Evolutionary conservation across 2,888 invertebrate species (phyloP), one percentile per base, ranked within the genome.

Genomic region (Timandra comae): DNA sequence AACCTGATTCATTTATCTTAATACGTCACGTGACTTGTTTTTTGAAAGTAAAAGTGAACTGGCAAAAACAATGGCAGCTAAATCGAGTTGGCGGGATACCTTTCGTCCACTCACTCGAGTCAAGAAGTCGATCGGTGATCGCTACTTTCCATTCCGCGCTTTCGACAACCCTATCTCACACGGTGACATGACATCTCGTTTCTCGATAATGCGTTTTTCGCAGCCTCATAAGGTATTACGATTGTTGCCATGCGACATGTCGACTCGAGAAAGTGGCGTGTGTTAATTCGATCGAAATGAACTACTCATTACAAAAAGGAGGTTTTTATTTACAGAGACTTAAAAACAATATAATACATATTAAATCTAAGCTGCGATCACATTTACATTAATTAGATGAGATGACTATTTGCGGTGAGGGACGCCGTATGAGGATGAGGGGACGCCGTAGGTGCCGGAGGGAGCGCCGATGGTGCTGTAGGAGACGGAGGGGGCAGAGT

Each of bases 321-420:
- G 56, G 35, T 56, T 69, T 81, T 82, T 85, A 86, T 86, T 86
- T 86, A 86, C 86, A 86, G 82, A 85, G 43, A 81, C 79, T 76
- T 80, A 84, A 84, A 52, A 76, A 73, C 73, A 78, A 75, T 65
- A 65, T 64, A 80, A 77, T 80, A 82, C 75, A 80, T 63, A 69
- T 66, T 77, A 64, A 64, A 64, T 67, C 80, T 81, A 81, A 52
- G 67, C 62, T 70, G 77, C 71, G 78, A 82, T 82, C 82, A 82
- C 81, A 82, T 59, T 77, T 68, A 63, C 71, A 73, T 72, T 66
- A 72, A 80, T 75, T 69, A 70, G 63, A 73, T 77, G 74, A 70
- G 54, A 71, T 80, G 79, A 80, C 76, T 79, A 73, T 58, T 58
- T 79, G 53, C 77, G 76, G 38, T 84, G 86, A 36, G 84, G 82